phyloP scores from a whole-genome alignment of 2,113 vertebrate species.

The Grammomys dolichurus region DNA sequence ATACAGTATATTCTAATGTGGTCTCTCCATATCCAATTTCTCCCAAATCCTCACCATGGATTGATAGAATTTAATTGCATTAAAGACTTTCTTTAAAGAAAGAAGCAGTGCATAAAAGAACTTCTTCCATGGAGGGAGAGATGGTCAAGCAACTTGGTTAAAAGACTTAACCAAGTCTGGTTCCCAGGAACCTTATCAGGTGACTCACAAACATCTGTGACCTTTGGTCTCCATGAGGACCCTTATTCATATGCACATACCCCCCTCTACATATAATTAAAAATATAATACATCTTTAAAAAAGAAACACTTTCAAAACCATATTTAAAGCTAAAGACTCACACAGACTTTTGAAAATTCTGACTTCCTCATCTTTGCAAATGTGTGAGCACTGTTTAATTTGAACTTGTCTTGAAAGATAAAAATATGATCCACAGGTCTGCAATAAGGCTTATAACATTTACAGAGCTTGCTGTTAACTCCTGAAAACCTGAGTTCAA shows the following conservation, averaged over 20 bases:
- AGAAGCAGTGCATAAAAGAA: background rate
- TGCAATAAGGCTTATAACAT: background rate
- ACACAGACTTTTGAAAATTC: background rate
- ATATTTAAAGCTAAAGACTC: background rate
- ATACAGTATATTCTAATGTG: background rate
- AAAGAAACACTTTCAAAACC: background rate
- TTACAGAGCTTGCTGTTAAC: background rate
- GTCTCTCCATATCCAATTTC: too few species aligned
- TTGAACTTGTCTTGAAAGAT: background rate
- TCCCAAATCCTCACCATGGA: background rate
- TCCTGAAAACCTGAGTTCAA: background rate
- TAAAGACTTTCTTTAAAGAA: background rate
- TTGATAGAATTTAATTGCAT: conserved; percentile 20
- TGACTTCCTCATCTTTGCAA: background rate
- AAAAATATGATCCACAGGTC: background rate
- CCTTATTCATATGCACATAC: too few species aligned
- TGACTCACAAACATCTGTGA: background rate
- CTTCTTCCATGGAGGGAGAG: background rate
- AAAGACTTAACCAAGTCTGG: background rate
- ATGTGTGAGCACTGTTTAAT: background rate
- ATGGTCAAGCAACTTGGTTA: too few species aligned
- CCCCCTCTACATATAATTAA: background rate
- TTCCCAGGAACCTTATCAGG: background rate
- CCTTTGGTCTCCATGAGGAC: background rate
- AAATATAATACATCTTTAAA: background rate